Conservation (phyloP, 2,113 vertebrate species). For the Lepidothrix coronata region DNA sequence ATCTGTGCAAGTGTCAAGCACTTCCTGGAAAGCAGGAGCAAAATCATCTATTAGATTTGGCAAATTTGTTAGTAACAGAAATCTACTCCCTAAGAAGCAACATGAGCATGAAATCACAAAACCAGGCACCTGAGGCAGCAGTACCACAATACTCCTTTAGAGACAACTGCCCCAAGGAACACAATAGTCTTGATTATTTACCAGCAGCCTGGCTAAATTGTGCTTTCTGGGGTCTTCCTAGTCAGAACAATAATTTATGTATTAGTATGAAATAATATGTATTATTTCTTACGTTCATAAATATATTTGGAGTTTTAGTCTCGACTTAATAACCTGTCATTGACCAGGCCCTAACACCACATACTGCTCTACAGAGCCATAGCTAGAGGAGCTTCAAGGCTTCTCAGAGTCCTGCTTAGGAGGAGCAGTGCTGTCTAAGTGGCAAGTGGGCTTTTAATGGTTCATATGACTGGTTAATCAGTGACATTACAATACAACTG, state of each 20-base stretch:
- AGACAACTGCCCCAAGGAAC: background rate
- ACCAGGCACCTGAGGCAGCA: background rate
- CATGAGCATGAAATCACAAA: background rate
- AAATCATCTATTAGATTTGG: background rate
- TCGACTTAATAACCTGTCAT: background rate
- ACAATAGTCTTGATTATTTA: background rate
- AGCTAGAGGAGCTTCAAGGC: background rate
- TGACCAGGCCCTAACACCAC: background rate
- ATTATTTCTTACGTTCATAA: background rate
- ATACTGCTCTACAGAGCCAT: background rate
- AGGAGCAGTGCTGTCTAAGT: background rate
- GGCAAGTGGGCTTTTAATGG: background rate
- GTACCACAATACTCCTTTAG: background rate
- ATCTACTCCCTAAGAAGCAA: background rate
- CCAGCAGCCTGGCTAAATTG: background rate
- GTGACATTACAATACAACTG: background rate
- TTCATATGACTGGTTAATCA: slow-evolving; percentile 35
- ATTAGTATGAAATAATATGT: background rate
- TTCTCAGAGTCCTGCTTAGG: background rate
- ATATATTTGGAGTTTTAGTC: background rate
- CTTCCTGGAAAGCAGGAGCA: background rate
- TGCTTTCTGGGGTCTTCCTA: background rate
- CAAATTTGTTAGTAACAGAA: background rate
- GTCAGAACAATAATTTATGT: background rate
- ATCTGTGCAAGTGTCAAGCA: accelerated